A percentile compares a stretch with the other conserved stretches of the same genome.
These are phyloP conservation scores for Echinometra lucunter DNA, from an alignment of 53 echinoderm and acorn worm genomes.

Conservation along the genomic window DNA sequence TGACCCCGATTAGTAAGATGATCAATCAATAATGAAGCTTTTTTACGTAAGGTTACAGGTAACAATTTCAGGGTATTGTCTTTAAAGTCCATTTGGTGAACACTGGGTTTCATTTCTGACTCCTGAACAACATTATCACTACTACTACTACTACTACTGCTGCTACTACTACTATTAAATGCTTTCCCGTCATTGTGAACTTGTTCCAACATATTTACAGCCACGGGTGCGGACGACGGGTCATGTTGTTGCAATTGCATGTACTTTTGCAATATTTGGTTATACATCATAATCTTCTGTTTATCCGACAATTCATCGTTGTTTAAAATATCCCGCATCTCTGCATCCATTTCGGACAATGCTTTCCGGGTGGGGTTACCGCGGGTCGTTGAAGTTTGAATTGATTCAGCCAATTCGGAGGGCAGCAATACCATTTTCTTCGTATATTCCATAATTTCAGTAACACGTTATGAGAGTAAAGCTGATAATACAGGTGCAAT, in stretches of 20 bases:
- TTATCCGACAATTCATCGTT: constrained; percentile 20
- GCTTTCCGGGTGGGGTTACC: neutral
- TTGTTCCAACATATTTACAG: neutral
- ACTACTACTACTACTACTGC: neutral
- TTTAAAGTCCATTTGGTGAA: neutral
- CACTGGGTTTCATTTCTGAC: neutral
- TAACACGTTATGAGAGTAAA: neutral
- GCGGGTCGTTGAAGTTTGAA: constrained; percentile 52
- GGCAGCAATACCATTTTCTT: constrained; percentile 87
- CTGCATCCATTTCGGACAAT: constrained; percentile 53
- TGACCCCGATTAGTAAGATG: neutral
- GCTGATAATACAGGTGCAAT: constrained; percentile 63
- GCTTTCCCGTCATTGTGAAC: neutral
- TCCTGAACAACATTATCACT: neutral
- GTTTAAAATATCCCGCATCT: constrained; percentile 43
- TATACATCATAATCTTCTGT: constrained; percentile 62
- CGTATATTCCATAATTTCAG: constrained; percentile 62
- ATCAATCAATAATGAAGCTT: neutral
- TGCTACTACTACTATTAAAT: neutral
- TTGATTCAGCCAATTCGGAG: constrained; percentile 53
- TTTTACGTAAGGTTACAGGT: neutral
- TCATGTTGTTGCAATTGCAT: constrained; percentile 29
- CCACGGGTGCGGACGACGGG: neutral
- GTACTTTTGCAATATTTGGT: constrained; percentile 70
- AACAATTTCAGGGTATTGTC: neutral